Conservation (phyloP, 1,140 invertebrate genomes). For the Anoplophora glabripennis region DNA sequence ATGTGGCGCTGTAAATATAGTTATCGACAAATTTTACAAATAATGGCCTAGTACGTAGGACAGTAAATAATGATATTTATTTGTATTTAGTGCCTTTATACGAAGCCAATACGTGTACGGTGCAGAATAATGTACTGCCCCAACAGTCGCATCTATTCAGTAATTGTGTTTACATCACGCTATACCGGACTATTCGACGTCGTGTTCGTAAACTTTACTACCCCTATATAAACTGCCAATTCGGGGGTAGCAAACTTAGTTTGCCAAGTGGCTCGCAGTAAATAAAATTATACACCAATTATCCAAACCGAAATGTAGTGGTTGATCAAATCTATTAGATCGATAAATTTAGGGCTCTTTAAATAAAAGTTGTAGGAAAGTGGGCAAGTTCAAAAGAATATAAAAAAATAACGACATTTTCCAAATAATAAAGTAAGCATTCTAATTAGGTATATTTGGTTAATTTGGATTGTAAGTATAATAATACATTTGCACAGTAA, state of each 20-base stretch:
- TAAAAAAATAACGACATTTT: no score
- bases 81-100: slow-evolving; percentile 15
- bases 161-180: slow-evolving; percentile 39
- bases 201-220: slow-evolving; percentile 32
- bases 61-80: slow-evolving; percentile 12
- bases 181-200: slow-evolving; percentile 26
- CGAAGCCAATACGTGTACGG: slow-evolving; percentile 34
- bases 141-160: slow-evolving; percentile 31
- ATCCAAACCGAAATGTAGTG: slow-evolving; percentile 12
- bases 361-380: no score
- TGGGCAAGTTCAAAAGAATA: no score
- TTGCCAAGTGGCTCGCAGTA: slow-evolving; percentile 25
- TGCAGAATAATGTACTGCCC: slow-evolving; percentile 34
- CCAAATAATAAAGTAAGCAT: no score
- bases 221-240: slow-evolving; percentile 24
- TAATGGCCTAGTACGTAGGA: slow-evolving; percentile 4
- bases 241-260: slow-evolving; percentile 27
- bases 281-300: slow-evolving; percentile 34
- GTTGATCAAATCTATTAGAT: not conserved
- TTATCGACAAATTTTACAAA: slow-evolving; percentile 17
- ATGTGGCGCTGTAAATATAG: slow-evolving; percentile 1
- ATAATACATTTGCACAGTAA: no score
- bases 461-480: no score
- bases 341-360: no score
- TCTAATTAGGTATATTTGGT: no score